Base-by-base conservation (phyloP, 2,113 vertebrate genomes). In the Empidonax traillii region DNA sequence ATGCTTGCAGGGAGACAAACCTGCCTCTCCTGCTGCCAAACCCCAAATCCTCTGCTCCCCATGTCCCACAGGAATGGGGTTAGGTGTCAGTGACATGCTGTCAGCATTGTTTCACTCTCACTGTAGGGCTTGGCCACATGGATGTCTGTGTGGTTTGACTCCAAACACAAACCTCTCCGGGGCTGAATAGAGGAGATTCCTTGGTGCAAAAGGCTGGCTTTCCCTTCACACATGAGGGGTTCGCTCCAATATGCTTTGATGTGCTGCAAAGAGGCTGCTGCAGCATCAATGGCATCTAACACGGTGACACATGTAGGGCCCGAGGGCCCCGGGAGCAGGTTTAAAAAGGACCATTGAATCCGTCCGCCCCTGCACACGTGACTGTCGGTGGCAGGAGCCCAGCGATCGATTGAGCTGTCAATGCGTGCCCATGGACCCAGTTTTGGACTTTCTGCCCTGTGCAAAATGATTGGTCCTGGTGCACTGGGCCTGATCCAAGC, bases 171-270 rank as follows among this genome's bases (percentile, higher is more conserved):
- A 93, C 65, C 27, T 74, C 68, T 90, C 75, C 10, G 1, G 0
- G 65, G 56, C 27, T 96, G 93, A 96, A 89, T 61, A 91, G 85
- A 55, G 43, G 35, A 33, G 35, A 86, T 90, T 93, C 92, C 82
- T 86, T 52, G 4, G 43, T 78, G 94, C 75, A 52, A 63, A 93
- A 75, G 67, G 79, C 88, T 3, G 13, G 28, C 85, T 83, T 87
- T 96, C 87, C 53, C 87, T 95, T 97, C 92, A 95, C 91, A 96
- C 94, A 67, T 95, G 96, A 93, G 59, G 68, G 78, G 68, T 97
- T 96, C 77, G 67, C 85, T 94, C 87, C 95, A 92, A 88, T 96
- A 37, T 84, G 67, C 82, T 94, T 84, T 94, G 90, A 91, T 31
- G 22, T 95, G 75, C 92, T 94, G 92, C 93, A 90, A 96, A 93